Base-by-base conservation (phyloP, 1,140 invertebrate species). In the Ips typographus region DNA sequence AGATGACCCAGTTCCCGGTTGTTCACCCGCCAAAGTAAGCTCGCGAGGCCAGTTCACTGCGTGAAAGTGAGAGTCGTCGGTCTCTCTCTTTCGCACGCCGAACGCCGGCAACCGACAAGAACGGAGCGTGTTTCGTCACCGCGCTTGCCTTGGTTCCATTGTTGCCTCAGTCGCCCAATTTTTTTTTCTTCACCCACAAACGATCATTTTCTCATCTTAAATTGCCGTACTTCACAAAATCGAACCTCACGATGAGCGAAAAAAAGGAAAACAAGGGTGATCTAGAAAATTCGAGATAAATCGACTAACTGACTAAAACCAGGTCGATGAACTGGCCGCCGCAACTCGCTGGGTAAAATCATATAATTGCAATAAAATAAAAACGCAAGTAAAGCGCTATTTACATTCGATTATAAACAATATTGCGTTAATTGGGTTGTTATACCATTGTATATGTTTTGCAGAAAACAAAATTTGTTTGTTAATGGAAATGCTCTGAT, bases 1-100 rank as follows among this genome's bases (percentile, higher is more conserved):
- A 82, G 82, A 79, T 87, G 87, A 87, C 87, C 87, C 83, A 88
- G 80, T 87, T 88, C 77, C 79, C 82, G 87, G 84, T 82, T 84
- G 83, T 83, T 84, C 82, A 87, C 84, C 84, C 82, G 82, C 70
- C 75, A 73, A 77, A 77, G 77, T 76, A 68, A 74, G 73, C 73
- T 77, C 72, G 76, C 76, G 79, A 77, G 77, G 76, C 77, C 76
- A 78, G 77, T 78, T 79, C 79, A 79, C 74, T 77, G 80, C 83
- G 84, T 85, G 85, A 86, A 86, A 86, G 85, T 86, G 84, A 86
- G 84, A 86, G 85, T 85, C 79, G 66, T 52, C 57, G 66, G 51
- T 77, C 75, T 77, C 77, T 72, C 51, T 77, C 70, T 65, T 52
- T 63, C 74, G 8, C 62, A 59, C 59, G 6, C 43, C 39, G 3